Percentiles rank a stretch among this genome's conserved stretches.
Conservation (phyloP, 2,113 vertebrate species). For the Malurus alboscapulatus region DNA sequence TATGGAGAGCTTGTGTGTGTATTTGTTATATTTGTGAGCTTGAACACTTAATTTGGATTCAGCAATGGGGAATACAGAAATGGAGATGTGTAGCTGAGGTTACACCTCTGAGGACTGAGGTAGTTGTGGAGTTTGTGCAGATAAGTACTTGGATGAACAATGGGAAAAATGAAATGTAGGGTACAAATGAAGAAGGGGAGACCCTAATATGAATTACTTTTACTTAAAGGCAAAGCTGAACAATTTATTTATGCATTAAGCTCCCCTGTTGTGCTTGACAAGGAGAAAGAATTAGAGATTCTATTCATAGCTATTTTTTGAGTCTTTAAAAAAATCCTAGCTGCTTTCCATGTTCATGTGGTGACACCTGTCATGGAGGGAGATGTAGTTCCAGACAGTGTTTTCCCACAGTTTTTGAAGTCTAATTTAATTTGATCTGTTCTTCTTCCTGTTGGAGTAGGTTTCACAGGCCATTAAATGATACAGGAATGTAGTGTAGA, state of each 20-base stretch:
- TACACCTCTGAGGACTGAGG: neutral
- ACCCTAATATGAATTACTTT: neutral
- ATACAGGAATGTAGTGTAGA: neutral
- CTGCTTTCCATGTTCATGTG: neutral
- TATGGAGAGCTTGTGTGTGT: neutral
- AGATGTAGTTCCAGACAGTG: neutral
- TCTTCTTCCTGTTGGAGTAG: neutral
- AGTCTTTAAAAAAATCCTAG: neutral
- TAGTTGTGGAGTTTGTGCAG: neutral
- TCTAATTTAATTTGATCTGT: neutral
- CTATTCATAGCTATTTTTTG: neutral
- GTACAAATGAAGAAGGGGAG: neutral
- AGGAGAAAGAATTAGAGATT: neutral
- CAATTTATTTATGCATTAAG: neutral
- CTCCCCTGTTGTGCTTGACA: neutral
- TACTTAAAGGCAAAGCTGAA: neutral
- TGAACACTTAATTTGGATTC: neutral
- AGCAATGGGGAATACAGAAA: neutral
- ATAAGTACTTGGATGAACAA: neutral
- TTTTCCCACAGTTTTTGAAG: slow-evolving; percentile 1
- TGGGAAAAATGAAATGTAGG: neutral
- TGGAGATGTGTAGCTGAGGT: neutral
- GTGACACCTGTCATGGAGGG: slow-evolving; percentile 22
- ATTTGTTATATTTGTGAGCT: neutral
- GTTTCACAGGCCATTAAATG: neutral